phyloP scores from a whole-genome alignment of 2,797 vertebrate species.

The Enteromius mattozi region DNA sequence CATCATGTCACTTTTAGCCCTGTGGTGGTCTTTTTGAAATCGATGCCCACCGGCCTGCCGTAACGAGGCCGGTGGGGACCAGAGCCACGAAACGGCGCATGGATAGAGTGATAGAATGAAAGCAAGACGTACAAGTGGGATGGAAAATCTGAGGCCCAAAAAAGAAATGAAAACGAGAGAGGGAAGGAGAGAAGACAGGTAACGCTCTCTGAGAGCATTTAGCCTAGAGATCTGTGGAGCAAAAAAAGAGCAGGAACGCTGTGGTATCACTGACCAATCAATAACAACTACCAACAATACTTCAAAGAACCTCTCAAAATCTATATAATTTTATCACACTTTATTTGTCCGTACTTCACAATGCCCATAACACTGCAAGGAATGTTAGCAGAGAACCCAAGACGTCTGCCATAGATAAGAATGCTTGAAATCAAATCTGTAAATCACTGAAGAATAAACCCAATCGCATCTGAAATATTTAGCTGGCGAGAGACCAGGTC shows the following conservation, averaged over 20 bases:
- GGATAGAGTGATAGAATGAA: slow-evolving; percentile 36
- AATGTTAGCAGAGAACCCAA: slow-evolving; percentile 12
- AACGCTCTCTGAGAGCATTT: slow-evolving; percentile 58
- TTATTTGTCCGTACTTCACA: slow-evolving; percentile 43
- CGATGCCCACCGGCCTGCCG: slow-evolving; percentile 49
- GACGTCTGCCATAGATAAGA: slow-evolving; percentile 42
- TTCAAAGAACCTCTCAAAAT: slow-evolving; percentile 54
- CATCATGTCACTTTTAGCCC: slow-evolving; percentile 57
- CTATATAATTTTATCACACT: slow-evolving; percentile 47
- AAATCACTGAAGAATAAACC: slow-evolving; percentile 47
- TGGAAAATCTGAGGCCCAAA: slow-evolving; percentile 27
- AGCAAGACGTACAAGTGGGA: slow-evolving; percentile 27
- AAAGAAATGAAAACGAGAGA: slow-evolving; percentile 27
- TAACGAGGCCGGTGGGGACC: slow-evolving; percentile 51
- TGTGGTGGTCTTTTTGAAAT: slow-evolving; percentile 58
- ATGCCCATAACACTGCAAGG: slow-evolving; percentile 13
- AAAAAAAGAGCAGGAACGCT: slow-evolving; percentile 57
- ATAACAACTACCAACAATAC: slow-evolving; percentile 47
- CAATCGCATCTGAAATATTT: slow-evolving; percentile 45
- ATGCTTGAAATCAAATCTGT: slow-evolving; percentile 46
- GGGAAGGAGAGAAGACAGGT: slow-evolving; percentile 36
- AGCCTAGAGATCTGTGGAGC: slow-evolving; percentile 44
- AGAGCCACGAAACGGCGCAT: neutral
- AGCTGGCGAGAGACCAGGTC: slow-evolving; percentile 24
- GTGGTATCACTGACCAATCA: slow-evolving; percentile 45